Conservation (phyloP, 1,140 invertebrate genomes). For the Neodiprion fabricii region DNA sequence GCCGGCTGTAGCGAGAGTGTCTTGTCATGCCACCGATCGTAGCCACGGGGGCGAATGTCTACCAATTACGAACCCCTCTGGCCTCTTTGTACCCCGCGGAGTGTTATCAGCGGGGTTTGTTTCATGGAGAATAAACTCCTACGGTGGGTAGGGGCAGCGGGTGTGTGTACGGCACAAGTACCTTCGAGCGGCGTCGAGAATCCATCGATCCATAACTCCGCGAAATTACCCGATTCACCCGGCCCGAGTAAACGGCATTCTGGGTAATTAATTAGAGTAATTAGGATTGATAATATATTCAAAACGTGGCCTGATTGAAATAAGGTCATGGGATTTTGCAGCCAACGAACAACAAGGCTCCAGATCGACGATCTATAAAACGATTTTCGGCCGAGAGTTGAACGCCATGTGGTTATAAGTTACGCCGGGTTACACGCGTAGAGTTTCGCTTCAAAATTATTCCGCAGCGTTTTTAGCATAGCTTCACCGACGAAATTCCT, state of each 20-base stretch:
- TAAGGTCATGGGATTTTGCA: neutral
- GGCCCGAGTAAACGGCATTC: neutral
- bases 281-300: conserved; percentile 1
- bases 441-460: no score
- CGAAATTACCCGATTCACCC: conserved; percentile 2
- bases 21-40: no score
- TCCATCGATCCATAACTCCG: conserved; percentile 1
- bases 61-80: neutral
- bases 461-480: no score
- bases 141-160: neutral
- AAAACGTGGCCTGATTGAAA: conserved; percentile 3
- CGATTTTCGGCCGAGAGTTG: no score
- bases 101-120: neutral
- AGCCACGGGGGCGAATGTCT: neutral
- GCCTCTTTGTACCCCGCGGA: neutral
- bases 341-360: neutral
- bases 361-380: no score
- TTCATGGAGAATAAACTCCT: neutral
- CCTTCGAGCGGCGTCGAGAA: neutral
- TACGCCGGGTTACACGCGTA: no score
- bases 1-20: no score
- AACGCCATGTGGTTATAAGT: no score
- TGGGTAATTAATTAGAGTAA: neutral
- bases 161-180: neutral
- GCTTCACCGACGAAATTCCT: no score